Conservation (phyloP, 2,888 invertebrate genomes). For the Caenorhabditis sp. region DNA sequence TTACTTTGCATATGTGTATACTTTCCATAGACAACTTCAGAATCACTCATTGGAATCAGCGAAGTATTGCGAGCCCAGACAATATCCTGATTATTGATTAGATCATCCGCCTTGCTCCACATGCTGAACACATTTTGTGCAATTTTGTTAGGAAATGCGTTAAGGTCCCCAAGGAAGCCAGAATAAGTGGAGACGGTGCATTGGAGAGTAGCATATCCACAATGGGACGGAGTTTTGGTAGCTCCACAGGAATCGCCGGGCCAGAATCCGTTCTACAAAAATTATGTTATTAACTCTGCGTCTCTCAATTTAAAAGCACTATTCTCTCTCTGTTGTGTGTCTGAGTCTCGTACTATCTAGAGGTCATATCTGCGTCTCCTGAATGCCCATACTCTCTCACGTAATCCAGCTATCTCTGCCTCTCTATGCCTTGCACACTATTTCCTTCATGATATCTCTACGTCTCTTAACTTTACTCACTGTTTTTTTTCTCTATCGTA, state of each 20-base stretch:
- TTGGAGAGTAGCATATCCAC: constrained; percentile 32
- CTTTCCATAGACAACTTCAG: constrained; percentile 31
- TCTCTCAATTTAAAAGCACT: no score
- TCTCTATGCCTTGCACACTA: no score
- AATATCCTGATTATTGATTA: constrained; percentile 55
- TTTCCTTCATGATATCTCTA: no score
- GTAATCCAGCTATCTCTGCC: no score
- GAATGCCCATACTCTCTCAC: no score
- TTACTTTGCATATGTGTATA: constrained; percentile 60
- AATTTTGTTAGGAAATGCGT: constrained; percentile 32
- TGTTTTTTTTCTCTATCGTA: no score
- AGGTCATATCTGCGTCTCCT: no score
- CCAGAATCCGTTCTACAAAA: constrained; percentile 49
- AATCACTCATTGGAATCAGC: constrained; percentile 48
- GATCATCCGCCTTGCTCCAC: constrained; percentile 56
- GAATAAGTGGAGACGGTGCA: constrained; percentile 29
- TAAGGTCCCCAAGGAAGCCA: constrained; percentile 38
- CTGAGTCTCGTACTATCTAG: no score
- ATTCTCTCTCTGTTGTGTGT: no score
- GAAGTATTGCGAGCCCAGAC: constrained; percentile 59
- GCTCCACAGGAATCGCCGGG: constrained; percentile 55
- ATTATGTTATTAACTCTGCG: no score
- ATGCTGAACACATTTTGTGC: constrained; percentile 43
- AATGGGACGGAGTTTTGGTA: constrained; percentile 18
- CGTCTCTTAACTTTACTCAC: no score